Evolutionary conservation across 2,888 invertebrate species (phyloP).

Genomic region (Girardia tigrina): DNA sequence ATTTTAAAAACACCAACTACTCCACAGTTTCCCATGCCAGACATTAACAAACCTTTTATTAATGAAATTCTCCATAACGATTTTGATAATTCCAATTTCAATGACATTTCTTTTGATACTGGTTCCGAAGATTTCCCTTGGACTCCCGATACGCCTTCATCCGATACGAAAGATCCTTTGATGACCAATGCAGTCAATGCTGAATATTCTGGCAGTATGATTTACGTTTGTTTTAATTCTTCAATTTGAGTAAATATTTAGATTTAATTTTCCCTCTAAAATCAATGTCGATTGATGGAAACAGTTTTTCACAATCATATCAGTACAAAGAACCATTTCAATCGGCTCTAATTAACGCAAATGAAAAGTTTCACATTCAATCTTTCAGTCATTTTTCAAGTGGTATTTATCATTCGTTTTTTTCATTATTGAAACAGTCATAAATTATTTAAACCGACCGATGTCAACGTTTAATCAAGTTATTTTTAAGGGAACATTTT

Average conservation of each 20-base stretch:
- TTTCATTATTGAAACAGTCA: no score
- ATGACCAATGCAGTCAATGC: constrained; percentile 19
- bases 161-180: constrained; percentile 11
- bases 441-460: no score
- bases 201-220: background rate
- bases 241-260: background rate
- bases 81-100: background rate
- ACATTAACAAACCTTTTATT: constrained; percentile 9
- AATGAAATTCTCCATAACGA: background rate
- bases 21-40: constrained; percentile 31
- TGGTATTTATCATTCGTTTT: background rate
- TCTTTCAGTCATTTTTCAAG: background rate
- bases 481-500: no score
- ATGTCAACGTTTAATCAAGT: no score
- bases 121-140: constrained; percentile 1
- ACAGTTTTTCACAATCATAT: background rate
- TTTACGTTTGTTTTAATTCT: background rate
- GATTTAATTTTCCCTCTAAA: background rate
- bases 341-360: background rate
- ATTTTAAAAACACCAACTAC: constrained; percentile 26
- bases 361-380: constrained; percentile 5
- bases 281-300: background rate
- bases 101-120: background rate
- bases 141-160: constrained; percentile 12
- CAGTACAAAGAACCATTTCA: background rate